These are phyloP conservation scores for Aphis gossypii DNA, from an alignment of 1,140 invertebrate species.

Conservation along the genomic window DNA sequence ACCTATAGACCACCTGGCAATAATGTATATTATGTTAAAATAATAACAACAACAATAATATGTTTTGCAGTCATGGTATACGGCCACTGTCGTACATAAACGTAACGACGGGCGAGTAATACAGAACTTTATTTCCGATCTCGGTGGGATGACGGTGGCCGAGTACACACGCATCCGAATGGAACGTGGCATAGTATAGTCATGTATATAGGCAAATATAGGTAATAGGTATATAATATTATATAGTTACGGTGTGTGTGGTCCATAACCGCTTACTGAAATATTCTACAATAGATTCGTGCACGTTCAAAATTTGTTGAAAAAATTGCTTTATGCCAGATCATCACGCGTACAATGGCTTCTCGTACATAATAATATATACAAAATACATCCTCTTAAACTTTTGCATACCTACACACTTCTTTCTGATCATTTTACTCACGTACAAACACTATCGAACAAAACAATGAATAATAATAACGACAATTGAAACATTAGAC, in stretches of 20 bases:
- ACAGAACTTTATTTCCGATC: background rate
- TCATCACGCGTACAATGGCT: background rate
- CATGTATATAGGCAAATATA: background rate
- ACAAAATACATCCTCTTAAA: background rate
- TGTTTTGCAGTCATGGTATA: conserved; percentile 1
- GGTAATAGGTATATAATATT: background rate
- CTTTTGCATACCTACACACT: background rate
- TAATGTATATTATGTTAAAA: background rate
- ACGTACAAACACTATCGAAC: background rate
- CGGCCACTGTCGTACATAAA: background rate
- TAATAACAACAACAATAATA: background rate
- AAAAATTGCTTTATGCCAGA: background rate
- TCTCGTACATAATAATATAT: background rate
- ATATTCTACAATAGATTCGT: background rate
- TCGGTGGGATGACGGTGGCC: background rate
- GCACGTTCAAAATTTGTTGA: background rate
- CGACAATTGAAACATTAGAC: background rate
- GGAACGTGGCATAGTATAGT: background rate
- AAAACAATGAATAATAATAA: background rate
- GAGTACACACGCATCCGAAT: conserved; percentile 1
- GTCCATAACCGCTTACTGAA: background rate
- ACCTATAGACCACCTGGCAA: conserved; percentile 40
- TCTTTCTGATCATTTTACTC: background rate
- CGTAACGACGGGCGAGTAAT: background rate
- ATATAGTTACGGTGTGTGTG: background rate